These are phyloP conservation scores for Psittacus erithacus DNA, from an alignment of 2,113 vertebrate species.

Conservation along the genomic window DNA sequence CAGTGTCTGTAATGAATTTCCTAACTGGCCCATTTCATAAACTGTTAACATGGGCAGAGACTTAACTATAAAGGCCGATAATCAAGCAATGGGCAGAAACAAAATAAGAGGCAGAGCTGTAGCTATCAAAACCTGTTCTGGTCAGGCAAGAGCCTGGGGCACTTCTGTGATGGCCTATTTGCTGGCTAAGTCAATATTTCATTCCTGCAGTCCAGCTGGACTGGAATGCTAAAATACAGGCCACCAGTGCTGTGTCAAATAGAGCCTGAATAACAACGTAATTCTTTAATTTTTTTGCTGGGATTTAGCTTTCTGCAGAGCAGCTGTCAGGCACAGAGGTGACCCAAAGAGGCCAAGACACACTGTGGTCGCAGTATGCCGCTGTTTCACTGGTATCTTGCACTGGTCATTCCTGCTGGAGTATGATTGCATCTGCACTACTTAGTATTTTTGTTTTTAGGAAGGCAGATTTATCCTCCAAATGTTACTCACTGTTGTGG, in stretches of 20 bases:
- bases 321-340: background rate
- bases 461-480: background rate
- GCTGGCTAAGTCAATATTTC: conserved; percentile 5
- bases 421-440: background rate
- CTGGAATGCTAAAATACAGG: background rate
- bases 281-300: background rate
- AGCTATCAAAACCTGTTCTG: background rate
- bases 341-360: background rate
- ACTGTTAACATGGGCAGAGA: background rate
- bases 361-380: background rate
- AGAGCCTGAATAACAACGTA: background rate
- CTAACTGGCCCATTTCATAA: background rate
- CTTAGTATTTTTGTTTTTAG: background rate
- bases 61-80: background rate
- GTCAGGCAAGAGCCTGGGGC: background rate
- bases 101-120: background rate
- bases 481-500: background rate
- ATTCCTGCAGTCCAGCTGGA: background rate
- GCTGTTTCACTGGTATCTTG: background rate
- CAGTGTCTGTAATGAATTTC: conserved; percentile 15
- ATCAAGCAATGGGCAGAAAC: background rate
- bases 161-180: background rate
- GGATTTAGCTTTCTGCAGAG: background rate
- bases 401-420: background rate
- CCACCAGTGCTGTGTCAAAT: background rate